These are phyloP conservation scores for Cinclus mexicanus DNA, from an alignment of 2,113 vertebrate genomes.

Conservation along the genomic window DNA sequence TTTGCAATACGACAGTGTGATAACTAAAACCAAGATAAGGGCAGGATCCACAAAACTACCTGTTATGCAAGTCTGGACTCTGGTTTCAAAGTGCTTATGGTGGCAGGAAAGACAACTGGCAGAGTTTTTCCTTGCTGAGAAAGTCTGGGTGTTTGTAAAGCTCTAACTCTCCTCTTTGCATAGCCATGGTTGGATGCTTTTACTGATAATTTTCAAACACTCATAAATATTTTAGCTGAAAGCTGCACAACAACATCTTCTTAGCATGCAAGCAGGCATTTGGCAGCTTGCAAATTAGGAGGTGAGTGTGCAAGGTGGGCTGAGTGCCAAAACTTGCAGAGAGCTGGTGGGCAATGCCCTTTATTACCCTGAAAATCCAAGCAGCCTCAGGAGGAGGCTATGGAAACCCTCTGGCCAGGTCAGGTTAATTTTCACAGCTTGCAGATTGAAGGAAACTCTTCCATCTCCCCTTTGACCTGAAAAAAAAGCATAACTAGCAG, in stretches of 20 bases:
- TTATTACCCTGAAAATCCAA: neutral
- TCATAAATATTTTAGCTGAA: conserved; percentile 22
- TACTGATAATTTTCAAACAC: neutral
- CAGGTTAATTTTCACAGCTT: neutral
- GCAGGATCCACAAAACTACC: neutral
- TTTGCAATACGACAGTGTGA: neutral
- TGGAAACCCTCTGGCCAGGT: neutral
- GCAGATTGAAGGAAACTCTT: neutral
- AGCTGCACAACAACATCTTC: neutral
- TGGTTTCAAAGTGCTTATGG: neutral
- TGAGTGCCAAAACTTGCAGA: neutral
- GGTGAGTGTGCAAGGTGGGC: neutral
- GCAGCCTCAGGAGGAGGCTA: neutral
- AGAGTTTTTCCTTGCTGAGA: neutral
- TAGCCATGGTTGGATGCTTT: neutral
- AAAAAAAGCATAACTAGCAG: neutral
- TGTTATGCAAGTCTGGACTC: neutral
- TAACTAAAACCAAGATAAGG: neutral
- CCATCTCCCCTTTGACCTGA: neutral
- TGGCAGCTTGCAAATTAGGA: neutral
- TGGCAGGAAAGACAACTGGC: neutral
- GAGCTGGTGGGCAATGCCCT: neutral
- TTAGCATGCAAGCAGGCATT: neutral
- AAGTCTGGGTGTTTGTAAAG: neutral
- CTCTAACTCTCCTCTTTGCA: neutral